phyloP scores from a whole-genome alignment of 2,797 vertebrate genomes.

The Lophius americanus region DNA sequence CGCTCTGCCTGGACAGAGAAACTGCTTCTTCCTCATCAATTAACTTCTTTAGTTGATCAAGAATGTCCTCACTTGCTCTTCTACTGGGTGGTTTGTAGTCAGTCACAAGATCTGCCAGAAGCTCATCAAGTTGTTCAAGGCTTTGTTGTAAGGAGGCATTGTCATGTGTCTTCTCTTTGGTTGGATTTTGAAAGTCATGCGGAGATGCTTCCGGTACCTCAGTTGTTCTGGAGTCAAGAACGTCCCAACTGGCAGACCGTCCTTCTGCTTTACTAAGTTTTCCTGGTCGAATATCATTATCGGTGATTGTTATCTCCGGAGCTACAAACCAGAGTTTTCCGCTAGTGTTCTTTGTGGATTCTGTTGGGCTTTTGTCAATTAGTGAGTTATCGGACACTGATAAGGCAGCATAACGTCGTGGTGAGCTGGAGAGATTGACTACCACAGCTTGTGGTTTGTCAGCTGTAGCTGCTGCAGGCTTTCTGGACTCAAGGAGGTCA shows the following conservation, averaged over 20 bases:
- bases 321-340: slow-evolving; percentile 94
- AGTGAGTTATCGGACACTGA: slow-evolving; percentile 96
- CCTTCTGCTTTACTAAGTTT: slow-evolving; percentile 79
- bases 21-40: slow-evolving; percentile 85
- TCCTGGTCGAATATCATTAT: slow-evolving; percentile 90
- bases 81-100: slow-evolving; percentile 91
- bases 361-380: slow-evolving; percentile 88
- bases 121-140: slow-evolving; percentile 95
- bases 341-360: slow-evolving; percentile 72
- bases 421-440: slow-evolving; percentile 96
- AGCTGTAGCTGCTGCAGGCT: slow-evolving; percentile 78
- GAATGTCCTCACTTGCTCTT: slow-evolving; percentile 84
- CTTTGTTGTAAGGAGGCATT: slow-evolving; percentile 90
- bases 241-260: slow-evolving; percentile 87
- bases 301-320: slow-evolving; percentile 97
- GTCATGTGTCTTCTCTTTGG: slow-evolving; percentile 83
- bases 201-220: slow-evolving; percentile 63
- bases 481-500: slow-evolving; percentile 89
- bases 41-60: slow-evolving; percentile 91
- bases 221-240: slow-evolving; percentile 81
- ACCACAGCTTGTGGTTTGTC: slow-evolving; percentile 91
- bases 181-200: slow-evolving; percentile 68
- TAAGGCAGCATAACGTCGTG: slow-evolving; percentile 94
- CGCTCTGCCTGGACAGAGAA: slow-evolving; percentile 77
- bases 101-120: slow-evolving; percentile 94